Base-by-base conservation (phyloP, 2,888 invertebrate genomes). In the Allygus modestus region DNA sequence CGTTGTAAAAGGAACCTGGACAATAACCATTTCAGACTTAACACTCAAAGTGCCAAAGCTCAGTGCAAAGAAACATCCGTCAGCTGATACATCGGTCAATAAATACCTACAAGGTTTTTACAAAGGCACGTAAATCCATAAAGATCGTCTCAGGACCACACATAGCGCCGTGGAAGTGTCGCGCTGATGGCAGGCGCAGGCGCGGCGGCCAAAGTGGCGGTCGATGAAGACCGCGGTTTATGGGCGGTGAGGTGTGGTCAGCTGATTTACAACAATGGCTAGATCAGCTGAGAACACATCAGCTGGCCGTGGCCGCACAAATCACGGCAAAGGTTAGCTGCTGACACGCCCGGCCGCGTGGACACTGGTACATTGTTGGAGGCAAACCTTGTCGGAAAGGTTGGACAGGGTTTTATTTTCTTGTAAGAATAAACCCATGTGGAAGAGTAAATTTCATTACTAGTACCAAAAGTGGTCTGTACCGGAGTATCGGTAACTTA, bases 211-310 rank as follows among this genome's bases (percentile, higher is more conserved):
- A 65, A 65, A 65, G 65, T 65, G 58, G 46, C 46, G 54, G 65
- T 65, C 26, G 31, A 31, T 65, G 65, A 65, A 65, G 65, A 65
- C 11, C 28, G 54, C 9, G 4, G 54, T 65, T 65, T 65, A 65
- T 65, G 31, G 58, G 65, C 65, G 65, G 20, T 17, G 65, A 65
- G 65, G 65, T 65, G 65, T 65, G 65, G 65, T 65, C 65, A 31
- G 65, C 65, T 65, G 65, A 65, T 65, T 65, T 65, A 65, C 65
- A 65, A 65, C 65, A 65, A 65, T 65, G 65, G 65, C 31, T 4
- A 17, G 65, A 65, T 65, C 65, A 65, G 58, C 58, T 58, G 58
- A 23, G 20, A 58, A 58, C 58, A 58, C 58, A 58, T 58, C 58
- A 58, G 65, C 65, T 28, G 65, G 65, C 31, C 12, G 26, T 23